Conservation (phyloP, 2,888 invertebrate genomes). For the Drosophila mettleri region DNA sequence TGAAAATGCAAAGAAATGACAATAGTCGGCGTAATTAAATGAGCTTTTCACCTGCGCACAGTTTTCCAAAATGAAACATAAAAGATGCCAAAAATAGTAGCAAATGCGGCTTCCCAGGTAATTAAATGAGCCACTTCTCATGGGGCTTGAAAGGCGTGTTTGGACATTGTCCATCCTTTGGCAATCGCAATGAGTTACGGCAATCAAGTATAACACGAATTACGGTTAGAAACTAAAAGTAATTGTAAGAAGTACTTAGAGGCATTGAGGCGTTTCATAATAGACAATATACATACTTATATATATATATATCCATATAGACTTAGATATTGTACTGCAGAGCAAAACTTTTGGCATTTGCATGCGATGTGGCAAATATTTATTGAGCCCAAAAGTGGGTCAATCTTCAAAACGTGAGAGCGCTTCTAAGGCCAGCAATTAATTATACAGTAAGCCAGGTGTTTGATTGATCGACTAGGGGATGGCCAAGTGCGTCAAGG, state of each 20-base stretch:
- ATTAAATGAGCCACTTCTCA: slow-evolving; percentile 18
- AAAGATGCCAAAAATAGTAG: slow-evolving; percentile 28
- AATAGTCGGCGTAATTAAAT: slow-evolving; percentile 27
- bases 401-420: slow-evolving; percentile 30
- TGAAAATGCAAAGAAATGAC: slow-evolving; percentile 23
- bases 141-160: slow-evolving; percentile 36
- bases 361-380: slow-evolving; percentile 30
- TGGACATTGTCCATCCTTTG: slow-evolving; percentile 41
- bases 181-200: slow-evolving; percentile 20
- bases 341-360: slow-evolving; percentile 31
- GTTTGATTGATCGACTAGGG: slow-evolving; percentile 67
- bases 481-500: slow-evolving; percentile 34
- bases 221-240: slow-evolving; percentile 32
- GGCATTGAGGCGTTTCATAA: slow-evolving; percentile 65
- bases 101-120: slow-evolving; percentile 29
- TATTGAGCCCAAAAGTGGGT: slow-evolving; percentile 38
- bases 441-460: slow-evolving; percentile 28
- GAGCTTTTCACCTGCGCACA: slow-evolving; percentile 28
- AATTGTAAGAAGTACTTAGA: slow-evolving; percentile 40
- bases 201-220: slow-evolving; percentile 19
- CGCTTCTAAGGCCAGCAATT: background rate
- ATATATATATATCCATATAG: slow-evolving; percentile 1
- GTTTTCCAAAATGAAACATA: slow-evolving; percentile 20
- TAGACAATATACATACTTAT: slow-evolving; percentile 2
- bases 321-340: too few species aligned